Evolutionary conservation across 2,797 vertebrate genomes (phyloP), one percentile per base, ranked within the genome.

Genomic region (Melanotaenia parkinsoni): DNA sequence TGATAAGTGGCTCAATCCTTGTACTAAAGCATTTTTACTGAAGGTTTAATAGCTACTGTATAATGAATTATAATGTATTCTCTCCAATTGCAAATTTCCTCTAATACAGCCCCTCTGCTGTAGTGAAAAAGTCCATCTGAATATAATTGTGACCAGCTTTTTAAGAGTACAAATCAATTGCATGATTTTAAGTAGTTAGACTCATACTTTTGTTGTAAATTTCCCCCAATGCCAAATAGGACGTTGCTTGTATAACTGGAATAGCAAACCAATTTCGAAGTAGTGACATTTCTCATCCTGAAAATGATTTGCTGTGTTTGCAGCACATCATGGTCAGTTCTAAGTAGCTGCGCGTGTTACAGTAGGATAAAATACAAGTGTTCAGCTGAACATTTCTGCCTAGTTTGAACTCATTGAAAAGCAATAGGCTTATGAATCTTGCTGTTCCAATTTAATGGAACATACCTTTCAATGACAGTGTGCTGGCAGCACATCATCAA

Each of bases 41-140:
- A 87, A 94, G 90, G 91, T 95, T 94, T 95, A 95, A 95, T 95
- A 94, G 93, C 87, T 86, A 85, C 91, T 89, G 91, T 94, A 95
- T 94, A 95, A 95, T 94, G 91, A 95, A 94, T 94, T 94, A 94
- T 94, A 95, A 95, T 95, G 92, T 93, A 94, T 95, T 95, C 93
- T 92, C 84, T 88, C 87, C 89, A 77, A 94, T 95, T 93, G 93
- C 93, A 94, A 94, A 94, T 95, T 90, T 90, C 83, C 89, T 91
- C 89, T 91, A 91, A 94, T 94, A 90, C 72, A 89, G 82, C 88
- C 69, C 85, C 88, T 84, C 80, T 88, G 88, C 88, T 53, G 74
- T 62, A 66, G 84, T 86, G 77, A 81, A 87, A 88, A 94, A 91
- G 88, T 87, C 87, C 83, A 88, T 91, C 85, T 91, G 89, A 90